phyloP scores from a whole-genome alignment of 2,797 vertebrate genomes.

The Eulemur rubriventer region DNA sequence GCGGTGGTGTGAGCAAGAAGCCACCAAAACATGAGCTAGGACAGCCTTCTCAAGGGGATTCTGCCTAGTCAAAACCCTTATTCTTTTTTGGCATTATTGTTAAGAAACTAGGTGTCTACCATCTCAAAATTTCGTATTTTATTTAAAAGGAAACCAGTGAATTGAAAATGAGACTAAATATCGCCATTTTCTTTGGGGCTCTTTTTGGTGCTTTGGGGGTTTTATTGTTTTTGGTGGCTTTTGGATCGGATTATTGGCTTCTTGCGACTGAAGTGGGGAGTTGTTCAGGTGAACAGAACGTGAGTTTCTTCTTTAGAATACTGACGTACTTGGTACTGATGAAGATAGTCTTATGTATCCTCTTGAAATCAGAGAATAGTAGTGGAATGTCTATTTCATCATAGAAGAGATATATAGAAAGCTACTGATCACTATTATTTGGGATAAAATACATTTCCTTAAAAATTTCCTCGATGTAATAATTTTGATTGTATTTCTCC shows the following conservation, averaged over 20 bases:
- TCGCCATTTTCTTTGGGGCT: slow-evolving; percentile 95
- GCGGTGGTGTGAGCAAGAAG: slow-evolving; percentile 52
- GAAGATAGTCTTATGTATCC: neutral
- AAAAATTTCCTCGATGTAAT: neutral
- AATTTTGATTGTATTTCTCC: neutral
- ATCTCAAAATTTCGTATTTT: neutral
- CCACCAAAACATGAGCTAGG: slow-evolving; percentile 60
- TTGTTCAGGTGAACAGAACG: slow-evolving; percentile 87
- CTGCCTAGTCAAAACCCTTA: slow-evolving; percentile 18
- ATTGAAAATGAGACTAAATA: slow-evolving; percentile 91
- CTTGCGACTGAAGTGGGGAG: slow-evolving; percentile 91
- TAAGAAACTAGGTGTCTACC: neutral
- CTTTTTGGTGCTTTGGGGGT: slow-evolving; percentile 94
- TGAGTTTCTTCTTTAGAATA: slow-evolving; percentile 72
- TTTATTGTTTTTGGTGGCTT: slow-evolving; percentile 93
- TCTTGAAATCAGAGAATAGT: neutral
- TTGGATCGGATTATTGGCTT: slow-evolving; percentile 99
- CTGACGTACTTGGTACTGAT: neutral
- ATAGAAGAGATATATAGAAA: neutral
- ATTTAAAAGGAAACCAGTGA: neutral
- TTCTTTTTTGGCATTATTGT: slow-evolving; percentile 26
- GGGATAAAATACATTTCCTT: neutral
- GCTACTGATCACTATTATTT: neutral
- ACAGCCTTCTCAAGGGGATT: slow-evolving; percentile 67
- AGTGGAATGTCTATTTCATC: neutral